A percentile compares a stretch with the other conserved stretches of the same genome.
Evolutionary conservation across 1,140 invertebrate genomes (phyloP).

Genomic region (Hylyphantes graminicola): DNA sequence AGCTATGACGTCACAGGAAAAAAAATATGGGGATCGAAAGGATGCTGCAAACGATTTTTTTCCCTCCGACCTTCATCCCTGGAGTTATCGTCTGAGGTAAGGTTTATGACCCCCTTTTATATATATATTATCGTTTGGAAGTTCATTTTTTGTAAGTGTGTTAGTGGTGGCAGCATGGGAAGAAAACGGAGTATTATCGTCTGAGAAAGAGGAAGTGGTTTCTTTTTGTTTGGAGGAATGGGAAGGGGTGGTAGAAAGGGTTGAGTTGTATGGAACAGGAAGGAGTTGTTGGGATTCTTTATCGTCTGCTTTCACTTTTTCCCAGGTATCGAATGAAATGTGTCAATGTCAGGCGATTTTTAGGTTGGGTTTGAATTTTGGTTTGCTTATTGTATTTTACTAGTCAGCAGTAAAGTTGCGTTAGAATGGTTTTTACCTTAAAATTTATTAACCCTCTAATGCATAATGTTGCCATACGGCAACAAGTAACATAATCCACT

Average conservation of each 20-base stretch:
- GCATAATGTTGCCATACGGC: no score
- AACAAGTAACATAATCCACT: no score
- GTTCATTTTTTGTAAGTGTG: conserved; percentile 15
- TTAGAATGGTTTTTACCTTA: no score
- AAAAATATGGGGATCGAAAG: conserved; percentile 27
- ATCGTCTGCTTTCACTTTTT: conserved; percentile 41
- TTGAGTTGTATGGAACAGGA: conserved; percentile 17
- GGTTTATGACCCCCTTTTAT: conserved; percentile 44
- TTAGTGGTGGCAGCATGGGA: conserved; percentile 30
- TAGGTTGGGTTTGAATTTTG: no score
- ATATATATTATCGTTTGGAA: not conserved
- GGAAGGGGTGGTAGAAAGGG: conserved; percentile 19
- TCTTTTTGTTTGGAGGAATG: conserved; percentile 12
- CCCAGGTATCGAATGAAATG: not conserved
- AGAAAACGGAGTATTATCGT: not conserved
- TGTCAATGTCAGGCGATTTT: no score
- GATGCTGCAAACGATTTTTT: conserved; percentile 52
- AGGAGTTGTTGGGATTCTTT: conserved; percentile 21
- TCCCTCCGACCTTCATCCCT: conserved; percentile 12
- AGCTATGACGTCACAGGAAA: conserved; percentile 38
- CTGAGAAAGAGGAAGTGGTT: conserved; percentile 10
- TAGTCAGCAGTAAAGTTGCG: no score
- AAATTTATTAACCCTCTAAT: no score
- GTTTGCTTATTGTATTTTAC: no score
- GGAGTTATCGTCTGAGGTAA: conserved; percentile 22